phyloP scores from a whole-genome alignment of 2,113 vertebrate species.

The Mustela nigripes region DNA sequence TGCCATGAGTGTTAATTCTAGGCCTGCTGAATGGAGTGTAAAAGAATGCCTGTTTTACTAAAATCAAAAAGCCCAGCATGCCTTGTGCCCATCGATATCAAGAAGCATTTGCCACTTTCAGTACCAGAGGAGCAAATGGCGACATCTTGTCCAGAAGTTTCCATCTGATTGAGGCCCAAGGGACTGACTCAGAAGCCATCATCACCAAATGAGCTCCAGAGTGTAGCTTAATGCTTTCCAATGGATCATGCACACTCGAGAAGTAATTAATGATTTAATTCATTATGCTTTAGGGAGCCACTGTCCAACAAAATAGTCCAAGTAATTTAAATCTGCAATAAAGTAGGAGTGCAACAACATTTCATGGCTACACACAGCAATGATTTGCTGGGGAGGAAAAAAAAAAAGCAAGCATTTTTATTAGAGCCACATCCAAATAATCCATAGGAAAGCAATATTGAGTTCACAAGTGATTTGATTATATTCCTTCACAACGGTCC shows the following conservation, averaged over 20 bases:
- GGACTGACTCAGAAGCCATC: constrained; percentile 77
- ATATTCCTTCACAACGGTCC: constrained; percentile 64
- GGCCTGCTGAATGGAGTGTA: too few species aligned
- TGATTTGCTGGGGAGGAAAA: constrained; percentile 74
- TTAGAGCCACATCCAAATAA: constrained; percentile 81
- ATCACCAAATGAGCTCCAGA: constrained; percentile 70
- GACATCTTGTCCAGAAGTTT: constrained; percentile 71
- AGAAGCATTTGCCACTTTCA: not conserved
- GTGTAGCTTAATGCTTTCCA: constrained; percentile 84
- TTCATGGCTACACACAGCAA: constrained; percentile 78
- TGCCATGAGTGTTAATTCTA: not conserved
- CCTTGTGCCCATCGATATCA: not conserved
- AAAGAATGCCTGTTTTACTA: not conserved
- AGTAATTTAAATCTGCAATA: constrained; percentile 86
- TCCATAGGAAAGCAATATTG: constrained; percentile 81
- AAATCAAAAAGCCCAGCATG: not conserved
- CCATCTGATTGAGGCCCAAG: constrained; percentile 73
- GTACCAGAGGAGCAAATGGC: not conserved
- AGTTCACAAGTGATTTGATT: constrained; percentile 83
- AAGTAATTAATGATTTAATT: constrained; percentile 88
- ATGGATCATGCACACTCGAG: constrained; percentile 76
- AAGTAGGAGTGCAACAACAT: constrained; percentile 82
- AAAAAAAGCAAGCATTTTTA: constrained; percentile 70
- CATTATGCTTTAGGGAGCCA: constrained; percentile 85
- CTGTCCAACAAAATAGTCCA: constrained; percentile 86